These are phyloP conservation scores for Pterostichus madidus DNA, from an alignment of 2,888 invertebrate species.

Conservation along the genomic window DNA sequence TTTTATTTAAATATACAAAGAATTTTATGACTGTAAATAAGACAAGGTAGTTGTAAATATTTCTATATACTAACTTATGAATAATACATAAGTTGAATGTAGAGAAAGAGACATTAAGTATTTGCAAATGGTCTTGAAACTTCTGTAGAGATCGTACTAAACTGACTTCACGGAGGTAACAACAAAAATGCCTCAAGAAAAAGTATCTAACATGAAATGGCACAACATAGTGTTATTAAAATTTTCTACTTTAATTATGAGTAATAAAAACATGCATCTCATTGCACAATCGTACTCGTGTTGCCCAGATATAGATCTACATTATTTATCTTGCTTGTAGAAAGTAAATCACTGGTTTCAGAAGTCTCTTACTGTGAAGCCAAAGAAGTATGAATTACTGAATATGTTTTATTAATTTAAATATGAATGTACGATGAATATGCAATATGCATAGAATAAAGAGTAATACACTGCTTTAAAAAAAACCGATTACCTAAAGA, in stretches of 20 bases:
- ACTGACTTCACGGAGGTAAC: no score
- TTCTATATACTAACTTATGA: neutral
- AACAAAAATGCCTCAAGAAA: neutral
- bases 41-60: no score
- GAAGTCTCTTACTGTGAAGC: no score
- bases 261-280: slow-evolving; percentile 1
- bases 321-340: slow-evolving; percentile 2
- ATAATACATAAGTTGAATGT: neutral
- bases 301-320: neutral
- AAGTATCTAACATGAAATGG: neutral
- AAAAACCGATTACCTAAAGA: no score
- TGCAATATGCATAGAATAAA: no score
- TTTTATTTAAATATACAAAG: no score
- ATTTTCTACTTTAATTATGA: slow-evolving; percentile 5
- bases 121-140: slow-evolving; percentile 21
- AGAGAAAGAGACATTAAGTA: slow-evolving; percentile 13
- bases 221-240: neutral
- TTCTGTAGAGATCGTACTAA: neutral
- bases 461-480: no score
- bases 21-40: no score
- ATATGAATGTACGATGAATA: no score
- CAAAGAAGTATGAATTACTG: no score
- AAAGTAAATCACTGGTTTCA: neutral
- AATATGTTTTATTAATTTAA: no score
- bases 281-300: neutral